Conservation (phyloP, 2,888 invertebrate species). For the Caenorhabditis sp. region DNA sequence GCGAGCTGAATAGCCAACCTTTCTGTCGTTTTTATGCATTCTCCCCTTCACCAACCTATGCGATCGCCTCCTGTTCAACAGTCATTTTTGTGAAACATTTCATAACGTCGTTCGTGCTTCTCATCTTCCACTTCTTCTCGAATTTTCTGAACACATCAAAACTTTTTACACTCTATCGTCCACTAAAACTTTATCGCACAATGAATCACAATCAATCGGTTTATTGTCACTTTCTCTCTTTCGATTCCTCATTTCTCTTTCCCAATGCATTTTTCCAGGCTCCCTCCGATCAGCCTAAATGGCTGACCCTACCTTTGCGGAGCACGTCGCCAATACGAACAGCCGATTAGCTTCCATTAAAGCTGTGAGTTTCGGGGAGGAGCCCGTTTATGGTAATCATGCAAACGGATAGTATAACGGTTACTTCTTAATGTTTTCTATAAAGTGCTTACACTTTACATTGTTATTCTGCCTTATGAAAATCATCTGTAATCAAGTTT, state of each 20-base stretch:
- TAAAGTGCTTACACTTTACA: too few species aligned
- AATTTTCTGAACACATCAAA: conserved; percentile 1
- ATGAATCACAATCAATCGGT: conserved; percentile 31
- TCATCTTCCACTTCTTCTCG: not conserved
- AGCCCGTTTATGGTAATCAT: too few species aligned
- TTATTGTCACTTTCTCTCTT: conserved; percentile 1
- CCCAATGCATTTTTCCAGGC: conserved; percentile 6
- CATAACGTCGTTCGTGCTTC: conserved; percentile 6
- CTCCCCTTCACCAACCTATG: not conserved
- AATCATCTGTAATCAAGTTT: too few species aligned
- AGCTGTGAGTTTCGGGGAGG: conserved; percentile 60
- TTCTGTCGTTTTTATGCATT: conserved; percentile 15
- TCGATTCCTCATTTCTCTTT: conserved; percentile 6
- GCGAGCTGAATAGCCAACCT: conserved; percentile 6
- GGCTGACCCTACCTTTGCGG: conserved; percentile 59
- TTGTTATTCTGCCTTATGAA: too few species aligned
- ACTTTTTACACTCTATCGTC: conserved; percentile 7
- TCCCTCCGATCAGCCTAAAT: conserved; percentile 23
- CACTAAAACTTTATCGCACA: conserved; percentile 36
- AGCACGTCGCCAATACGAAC: conserved; percentile 66
- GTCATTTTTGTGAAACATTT: conserved; percentile 32
- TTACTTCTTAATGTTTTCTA: too few species aligned
- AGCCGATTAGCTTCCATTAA: conserved; percentile 58
- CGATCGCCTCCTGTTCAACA: conserved; percentile 7
- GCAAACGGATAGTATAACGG: too few species aligned